These are phyloP conservation scores for Amphipoea oculea DNA, from an alignment of 2,888 invertebrate species.

Conservation along the genomic window DNA sequence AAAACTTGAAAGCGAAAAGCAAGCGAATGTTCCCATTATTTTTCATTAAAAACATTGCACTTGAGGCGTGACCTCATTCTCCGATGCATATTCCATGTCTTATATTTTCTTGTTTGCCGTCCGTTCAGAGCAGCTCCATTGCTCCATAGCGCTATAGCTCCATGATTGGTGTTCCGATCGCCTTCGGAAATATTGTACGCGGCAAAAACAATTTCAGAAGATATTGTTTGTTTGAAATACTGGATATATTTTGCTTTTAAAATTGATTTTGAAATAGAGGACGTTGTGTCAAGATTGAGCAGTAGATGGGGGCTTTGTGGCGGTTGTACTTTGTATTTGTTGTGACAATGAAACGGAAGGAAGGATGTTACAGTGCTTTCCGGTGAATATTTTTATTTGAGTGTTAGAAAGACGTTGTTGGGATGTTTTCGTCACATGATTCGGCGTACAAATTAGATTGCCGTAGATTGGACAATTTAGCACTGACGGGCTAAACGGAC, in stretches of 20 bases:
- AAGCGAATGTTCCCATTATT: constrained; percentile 64
- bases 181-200: constrained; percentile 64
- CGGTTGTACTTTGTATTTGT: constrained; percentile 47
- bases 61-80: constrained; percentile 66
- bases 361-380: constrained; percentile 6
- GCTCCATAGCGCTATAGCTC: constrained; percentile 54
- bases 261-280: constrained; percentile 68
- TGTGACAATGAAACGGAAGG: constrained; percentile 14
- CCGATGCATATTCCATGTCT: constrained; percentile 67
- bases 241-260: constrained; percentile 68
- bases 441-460: not conserved
- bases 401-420: not conserved
- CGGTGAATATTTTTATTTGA: constrained; percentile 19
- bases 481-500: not conserved
- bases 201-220: constrained; percentile 68
- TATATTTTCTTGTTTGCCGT: constrained; percentile 68
- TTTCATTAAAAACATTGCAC: constrained; percentile 67
- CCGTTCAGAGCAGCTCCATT: constrained; percentile 59
- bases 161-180: constrained; percentile 67
- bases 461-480: not conserved
- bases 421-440: not conserved
- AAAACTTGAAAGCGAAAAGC: constrained; percentile 57
- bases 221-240: constrained; percentile 68
- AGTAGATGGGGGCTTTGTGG: constrained; percentile 56
- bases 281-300: constrained; percentile 67